Evolutionary conservation across 2,797 vertebrate genomes (phyloP).

Genomic region (Micromesistius poutassou): DNA sequence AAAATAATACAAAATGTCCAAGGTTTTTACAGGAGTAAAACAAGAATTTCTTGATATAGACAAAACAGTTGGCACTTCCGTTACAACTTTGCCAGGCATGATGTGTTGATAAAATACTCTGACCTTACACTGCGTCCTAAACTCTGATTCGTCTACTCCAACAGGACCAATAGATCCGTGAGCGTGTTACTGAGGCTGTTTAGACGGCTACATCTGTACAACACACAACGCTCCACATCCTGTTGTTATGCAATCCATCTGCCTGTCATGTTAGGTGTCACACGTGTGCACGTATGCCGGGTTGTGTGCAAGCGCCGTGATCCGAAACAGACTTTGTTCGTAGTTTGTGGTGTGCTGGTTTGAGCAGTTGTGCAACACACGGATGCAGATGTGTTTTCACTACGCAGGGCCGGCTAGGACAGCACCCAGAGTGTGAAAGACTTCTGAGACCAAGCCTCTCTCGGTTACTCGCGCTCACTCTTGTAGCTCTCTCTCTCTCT

Average conservation of each 20-base stretch:
- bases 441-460: conserved; percentile 57
- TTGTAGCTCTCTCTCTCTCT: too few relatives aligned
- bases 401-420: conserved; percentile 35
- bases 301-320: neutral
- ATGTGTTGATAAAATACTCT: too few relatives aligned
- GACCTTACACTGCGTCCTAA: too few relatives aligned
- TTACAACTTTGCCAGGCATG: too few relatives aligned
- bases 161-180: too few relatives aligned
- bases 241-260: conserved; percentile 25
- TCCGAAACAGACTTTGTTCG: neutral
- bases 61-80: too few relatives aligned
- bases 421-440: conserved; percentile 59
- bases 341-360: conserved; percentile 12
- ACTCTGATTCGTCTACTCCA: neutral
- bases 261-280: conserved; percentile 43
- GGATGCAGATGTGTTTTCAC: neutral
- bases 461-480: neutral
- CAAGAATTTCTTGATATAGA: too few relatives aligned
- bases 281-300: conserved; percentile 21
- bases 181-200: too few relatives aligned
- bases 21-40: too few relatives aligned
- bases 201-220: conserved; percentile 23
- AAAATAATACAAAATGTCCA: too few relatives aligned
- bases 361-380: too few relatives aligned
- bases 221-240: conserved; percentile 21